These are phyloP conservation scores for Nibea coibor DNA, from an alignment of 2,113 vertebrate species.

Conservation along the genomic window DNA sequence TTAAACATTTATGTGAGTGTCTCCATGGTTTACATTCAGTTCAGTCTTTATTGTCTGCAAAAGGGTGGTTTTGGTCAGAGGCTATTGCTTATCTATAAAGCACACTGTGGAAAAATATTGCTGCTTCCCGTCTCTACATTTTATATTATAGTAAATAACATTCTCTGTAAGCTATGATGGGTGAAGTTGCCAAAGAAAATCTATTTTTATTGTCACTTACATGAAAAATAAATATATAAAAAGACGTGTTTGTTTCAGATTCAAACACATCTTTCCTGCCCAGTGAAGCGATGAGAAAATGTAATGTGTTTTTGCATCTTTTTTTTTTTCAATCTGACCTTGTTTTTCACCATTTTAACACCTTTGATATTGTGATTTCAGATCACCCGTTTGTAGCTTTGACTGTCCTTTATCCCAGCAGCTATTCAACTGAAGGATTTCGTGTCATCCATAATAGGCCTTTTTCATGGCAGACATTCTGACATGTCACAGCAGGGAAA, in stretches of 20 bases:
- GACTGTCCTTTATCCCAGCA: too few relatives aligned
- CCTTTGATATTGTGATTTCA: too few relatives aligned
- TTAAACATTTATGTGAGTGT: slow-evolving; percentile 18
- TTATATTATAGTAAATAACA: neutral
- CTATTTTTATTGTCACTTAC: neutral
- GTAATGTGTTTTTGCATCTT: neutral
- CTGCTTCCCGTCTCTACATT: neutral
- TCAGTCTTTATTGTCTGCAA: slow-evolving; percentile 10
- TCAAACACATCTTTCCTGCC: too few relatives aligned
- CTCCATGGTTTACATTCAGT: slow-evolving; percentile 17
- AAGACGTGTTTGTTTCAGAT: neutral
- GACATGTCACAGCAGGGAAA: too few relatives aligned
- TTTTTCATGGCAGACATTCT: too few relatives aligned
- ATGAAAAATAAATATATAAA: neutral
- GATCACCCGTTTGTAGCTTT: too few relatives aligned
- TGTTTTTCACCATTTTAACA: neutral
- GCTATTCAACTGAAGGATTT: too few relatives aligned
- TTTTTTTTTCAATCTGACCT: neutral
- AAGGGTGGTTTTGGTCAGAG: neutral
- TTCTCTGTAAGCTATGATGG: neutral
- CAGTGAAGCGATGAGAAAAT: neutral
- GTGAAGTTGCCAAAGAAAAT: neutral
- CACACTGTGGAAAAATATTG: neutral
- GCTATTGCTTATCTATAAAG: slow-evolving; percentile 23
- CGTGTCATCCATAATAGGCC: too few relatives aligned